These are phyloP conservation scores for Rallus crepitans DNA, from an alignment of 2,797 vertebrate genomes.

Conservation along the genomic window DNA sequence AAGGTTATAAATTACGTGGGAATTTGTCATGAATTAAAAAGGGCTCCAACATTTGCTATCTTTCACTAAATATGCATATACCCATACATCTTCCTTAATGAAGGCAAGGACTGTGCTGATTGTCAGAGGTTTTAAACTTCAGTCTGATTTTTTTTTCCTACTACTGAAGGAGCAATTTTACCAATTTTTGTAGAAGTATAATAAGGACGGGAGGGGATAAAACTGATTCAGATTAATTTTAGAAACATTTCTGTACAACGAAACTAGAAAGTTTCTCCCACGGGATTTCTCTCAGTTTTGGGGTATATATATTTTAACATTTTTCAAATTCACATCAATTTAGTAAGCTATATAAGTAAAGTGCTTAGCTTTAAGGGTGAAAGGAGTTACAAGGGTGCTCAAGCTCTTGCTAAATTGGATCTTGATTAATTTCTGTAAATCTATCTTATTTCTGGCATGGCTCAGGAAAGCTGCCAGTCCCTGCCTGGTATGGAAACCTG, in stretches of 20 bases:
- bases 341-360: background rate
- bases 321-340: background rate
- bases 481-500: background rate
- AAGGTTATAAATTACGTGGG: background rate
- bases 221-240: background rate
- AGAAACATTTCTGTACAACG: background rate
- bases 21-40: background rate
- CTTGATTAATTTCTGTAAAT: slow-evolving; percentile 43
- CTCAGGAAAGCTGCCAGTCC: slow-evolving; percentile 4
- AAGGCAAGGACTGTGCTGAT: background rate
- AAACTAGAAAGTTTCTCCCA: background rate
- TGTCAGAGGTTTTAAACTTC: background rate
- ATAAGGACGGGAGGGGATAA: background rate
- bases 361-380: background rate
- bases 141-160: background rate
- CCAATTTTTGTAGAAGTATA: background rate
- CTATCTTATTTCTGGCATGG: background rate
- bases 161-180: background rate
- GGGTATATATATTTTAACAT: background rate
- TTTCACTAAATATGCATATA: background rate
- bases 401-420: slow-evolving; percentile 26
- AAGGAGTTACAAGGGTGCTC: background rate
- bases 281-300: background rate
- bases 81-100: background rate
- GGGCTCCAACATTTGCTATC: background rate